Percentiles rank a stretch among this genome's conserved stretches.
These are phyloP conservation scores for Apodemus sylvaticus DNA, from an alignment of 2,113 vertebrate species.

Conservation along the genomic window DNA sequence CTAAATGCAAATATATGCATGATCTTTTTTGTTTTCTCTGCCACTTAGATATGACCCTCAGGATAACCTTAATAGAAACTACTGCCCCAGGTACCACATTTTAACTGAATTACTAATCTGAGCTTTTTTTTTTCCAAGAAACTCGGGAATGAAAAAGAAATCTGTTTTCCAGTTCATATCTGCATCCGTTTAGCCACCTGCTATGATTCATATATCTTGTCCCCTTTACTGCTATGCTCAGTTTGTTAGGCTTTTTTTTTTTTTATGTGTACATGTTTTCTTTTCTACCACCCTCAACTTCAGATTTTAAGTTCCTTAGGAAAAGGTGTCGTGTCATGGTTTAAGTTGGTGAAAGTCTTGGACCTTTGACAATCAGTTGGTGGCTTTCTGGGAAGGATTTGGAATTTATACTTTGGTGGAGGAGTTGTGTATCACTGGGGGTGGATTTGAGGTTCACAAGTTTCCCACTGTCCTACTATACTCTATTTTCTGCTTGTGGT, in stretches of 20 bases:
- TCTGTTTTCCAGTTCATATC: slow-evolving; percentile 60
- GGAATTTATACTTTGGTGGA: neutral
- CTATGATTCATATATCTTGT: slow-evolving; percentile 5
- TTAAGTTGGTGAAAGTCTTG: neutral
- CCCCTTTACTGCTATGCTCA: slow-evolving; percentile 11
- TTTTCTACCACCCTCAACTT: neutral
- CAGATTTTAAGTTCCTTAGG: slow-evolving; percentile 58
- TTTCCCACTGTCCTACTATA: neutral
- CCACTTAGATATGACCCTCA: slow-evolving; percentile 70
- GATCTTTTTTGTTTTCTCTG: slow-evolving; percentile 63
- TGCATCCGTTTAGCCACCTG: slow-evolving; percentile 55
- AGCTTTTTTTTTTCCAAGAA: slow-evolving; percentile 61
- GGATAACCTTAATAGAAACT: slow-evolving; percentile 70
- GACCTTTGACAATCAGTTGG: neutral
- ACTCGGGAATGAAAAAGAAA: slow-evolving; percentile 46
- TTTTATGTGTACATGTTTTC: slow-evolving; percentile 58
- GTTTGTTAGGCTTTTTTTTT: neutral
- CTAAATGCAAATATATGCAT: slow-evolving; percentile 77
- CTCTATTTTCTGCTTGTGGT: neutral
- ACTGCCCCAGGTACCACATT: slow-evolving; percentile 61
- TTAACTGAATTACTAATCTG: slow-evolving; percentile 59
- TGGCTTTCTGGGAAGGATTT: neutral
- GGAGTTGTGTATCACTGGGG: too few relatives aligned
- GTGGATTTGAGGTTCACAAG: neutral
- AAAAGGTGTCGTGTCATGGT: neutral